Conservation (phyloP, 2,113 vertebrate genomes). For the Perca schrenkii region DNA sequence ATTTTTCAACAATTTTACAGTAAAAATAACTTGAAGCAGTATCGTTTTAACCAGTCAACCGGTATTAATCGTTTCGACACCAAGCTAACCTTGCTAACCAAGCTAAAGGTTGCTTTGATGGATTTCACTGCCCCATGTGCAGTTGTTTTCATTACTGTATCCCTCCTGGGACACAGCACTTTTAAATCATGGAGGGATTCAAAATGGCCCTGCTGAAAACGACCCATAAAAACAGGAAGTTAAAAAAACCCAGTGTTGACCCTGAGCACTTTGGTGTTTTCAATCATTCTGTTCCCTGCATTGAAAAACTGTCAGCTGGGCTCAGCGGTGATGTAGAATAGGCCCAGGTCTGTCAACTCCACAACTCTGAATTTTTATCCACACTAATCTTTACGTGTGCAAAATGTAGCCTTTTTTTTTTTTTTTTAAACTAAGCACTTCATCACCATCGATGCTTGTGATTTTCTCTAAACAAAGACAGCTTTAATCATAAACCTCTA, state of each 20-base stretch:
- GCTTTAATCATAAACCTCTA: slow-evolving; percentile 1
- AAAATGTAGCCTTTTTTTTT: slow-evolving; percentile 33
- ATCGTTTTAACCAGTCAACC: neutral
- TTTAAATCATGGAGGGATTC: slow-evolving; percentile 42
- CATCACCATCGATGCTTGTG: neutral
- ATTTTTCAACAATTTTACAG: slow-evolving; percentile 1
- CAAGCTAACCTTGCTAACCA: slow-evolving; percentile 13
- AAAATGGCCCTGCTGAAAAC: slow-evolving; percentile 22
- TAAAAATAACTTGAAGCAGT: neutral
- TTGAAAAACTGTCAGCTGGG: slow-evolving; percentile 2
- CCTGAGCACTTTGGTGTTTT: slow-evolving; percentile 19
- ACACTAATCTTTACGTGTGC: slow-evolving; percentile 15
- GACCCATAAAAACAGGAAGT: slow-evolving; percentile 11
- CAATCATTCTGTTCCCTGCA: slow-evolving; percentile 7
- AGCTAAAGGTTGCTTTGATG: neutral
- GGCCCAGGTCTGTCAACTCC: neutral
- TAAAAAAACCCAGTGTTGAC: slow-evolving; percentile 3
- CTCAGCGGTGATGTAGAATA: neutral
- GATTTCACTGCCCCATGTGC: neutral
- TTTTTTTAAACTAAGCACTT: neutral
- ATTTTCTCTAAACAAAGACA: neutral
- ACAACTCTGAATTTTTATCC: slow-evolving; percentile 2
- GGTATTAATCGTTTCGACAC: slow-evolving; percentile 3
- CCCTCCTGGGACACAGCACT: slow-evolving; percentile 7
- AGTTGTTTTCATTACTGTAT: slow-evolving; percentile 9